phyloP scores from a whole-genome alignment of 92 coral and sea anemone species.

The Isaurus tuberculatus region DNA sequence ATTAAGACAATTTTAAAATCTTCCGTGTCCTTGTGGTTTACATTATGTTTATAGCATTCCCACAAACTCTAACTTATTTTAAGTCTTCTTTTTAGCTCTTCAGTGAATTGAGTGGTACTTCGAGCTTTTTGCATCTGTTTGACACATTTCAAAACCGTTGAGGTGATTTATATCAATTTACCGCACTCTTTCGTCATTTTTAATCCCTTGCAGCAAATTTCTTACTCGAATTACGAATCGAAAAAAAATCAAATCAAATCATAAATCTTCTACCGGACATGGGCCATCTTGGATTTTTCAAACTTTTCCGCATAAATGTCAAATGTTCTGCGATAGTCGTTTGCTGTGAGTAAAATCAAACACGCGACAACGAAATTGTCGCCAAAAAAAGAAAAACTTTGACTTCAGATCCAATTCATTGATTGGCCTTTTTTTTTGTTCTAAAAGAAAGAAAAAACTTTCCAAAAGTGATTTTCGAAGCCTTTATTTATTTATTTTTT shows the following conservation, averaged over 20 bases:
- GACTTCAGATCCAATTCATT: too few species aligned
- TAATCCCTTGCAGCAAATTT: not conserved
- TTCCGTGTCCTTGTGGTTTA: constrained; percentile 27
- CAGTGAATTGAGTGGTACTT: constrained; percentile 2
- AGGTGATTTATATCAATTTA: not conserved
- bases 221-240: not conserved
- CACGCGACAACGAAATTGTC: not conserved
- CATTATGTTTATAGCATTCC: not conserved
- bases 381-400: too few species aligned
- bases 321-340: not conserved
- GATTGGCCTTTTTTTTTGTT: too few species aligned
- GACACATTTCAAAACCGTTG: not conserved
- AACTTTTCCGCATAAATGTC: constrained; percentile 28
- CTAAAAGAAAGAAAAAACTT: too few species aligned
- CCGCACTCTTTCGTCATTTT: not conserved
- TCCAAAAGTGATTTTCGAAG: too few species aligned
- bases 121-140: not conserved
- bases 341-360: too few species aligned
- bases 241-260: constrained; percentile 3
- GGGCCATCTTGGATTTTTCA: constrained; percentile 34
- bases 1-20: not conserved
- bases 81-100: not conserved
- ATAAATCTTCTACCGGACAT: constrained; percentile 38
- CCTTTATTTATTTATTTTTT: too few species aligned
- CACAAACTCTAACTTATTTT: not conserved